phyloP scores from a whole-genome alignment of 1,140 invertebrate genomes.

The Homarus americanus region DNA sequence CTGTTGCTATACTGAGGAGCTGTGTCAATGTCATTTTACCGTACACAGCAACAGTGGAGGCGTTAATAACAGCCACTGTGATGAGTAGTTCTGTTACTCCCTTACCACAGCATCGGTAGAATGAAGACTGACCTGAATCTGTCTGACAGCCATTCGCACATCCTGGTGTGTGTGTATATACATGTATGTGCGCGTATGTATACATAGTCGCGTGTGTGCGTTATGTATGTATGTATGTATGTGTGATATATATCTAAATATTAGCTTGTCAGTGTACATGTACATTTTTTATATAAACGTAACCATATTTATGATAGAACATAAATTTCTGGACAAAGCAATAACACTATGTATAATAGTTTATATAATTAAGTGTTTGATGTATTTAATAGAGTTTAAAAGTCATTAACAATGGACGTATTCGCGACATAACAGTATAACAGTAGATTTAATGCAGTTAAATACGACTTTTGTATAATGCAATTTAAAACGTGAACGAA shows the following conservation, averaged over 20 bases:
- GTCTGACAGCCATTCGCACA: no score
- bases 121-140: no score
- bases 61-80: background rate
- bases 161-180: conserved; percentile 9
- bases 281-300: conserved; percentile 57
- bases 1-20: background rate
- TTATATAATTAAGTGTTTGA: conserved; percentile 67
- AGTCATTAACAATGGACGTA: conserved; percentile 64
- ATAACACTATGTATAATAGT: conserved; percentile 61
- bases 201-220: conserved; percentile 13
- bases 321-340: conserved; percentile 61
- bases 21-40: background rate
- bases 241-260: conserved; percentile 49
- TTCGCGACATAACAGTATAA: conserved; percentile 54
- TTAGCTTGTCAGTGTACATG: conserved; percentile 58
- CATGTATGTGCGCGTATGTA: conserved; percentile 2
- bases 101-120: no score
- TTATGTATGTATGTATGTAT: conserved; percentile 23
- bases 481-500: conserved; percentile 33
- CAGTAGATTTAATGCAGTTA: conserved; percentile 60
- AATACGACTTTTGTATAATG: conserved; percentile 59
- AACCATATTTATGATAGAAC: conserved; percentile 51
- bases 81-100: background rate
- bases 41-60: background rate
- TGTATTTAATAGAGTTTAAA: conserved; percentile 65